Evolutionary conservation across 2,797 vertebrate genomes (phyloP), one percentile per base, ranked within the genome.

Genomic region (Pseudochromis fuscus): DNA sequence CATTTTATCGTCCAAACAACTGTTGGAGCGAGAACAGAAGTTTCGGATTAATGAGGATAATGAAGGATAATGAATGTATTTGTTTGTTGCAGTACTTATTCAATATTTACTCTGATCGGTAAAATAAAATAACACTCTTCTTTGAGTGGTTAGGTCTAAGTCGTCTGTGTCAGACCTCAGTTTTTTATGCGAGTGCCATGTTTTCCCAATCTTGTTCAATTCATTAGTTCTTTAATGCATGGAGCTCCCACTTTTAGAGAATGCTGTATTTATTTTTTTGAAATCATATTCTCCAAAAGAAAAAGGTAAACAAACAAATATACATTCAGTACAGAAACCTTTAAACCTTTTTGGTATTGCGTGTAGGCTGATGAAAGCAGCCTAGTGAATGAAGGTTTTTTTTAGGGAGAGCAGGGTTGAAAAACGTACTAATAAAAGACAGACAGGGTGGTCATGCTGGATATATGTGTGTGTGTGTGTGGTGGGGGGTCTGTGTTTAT

Each of bases 401-500:
- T 60, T 67, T n/a, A n/a, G n/a, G n/a, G n/a, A n/a, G 58, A 76
- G 28, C 3, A 1, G 27, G 46, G 42, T 44, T 79, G 11, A 61
- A 53, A 67, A 48, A 67, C 46, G 52, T 49, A 13, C 28, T 51
- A 55, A 75, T 77, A 72, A 67, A 77, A 86, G 71, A 65, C 77
- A 77, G 67, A 56, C 37, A 3, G 8, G 37, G 35, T 60, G 48
- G 37, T 24, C 55, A 23, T 44, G 56, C 48, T 40, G 24, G n/a
- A 28, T 40, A 42, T 31, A 37, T 2, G 18, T 81, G 64, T 71
- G 66, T 75, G 63, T 72, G 2, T 61, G 24, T 61, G 37, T 64
- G 46, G 49, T 66, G 53, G 44, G 55, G 72, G 59, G 13, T 78
- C 45, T 70, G 58, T 82, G 66, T 85, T 88, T 87, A 77, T 85